Conservation (phyloP, 1,140 invertebrate species). For the Anoplophora glabripennis region DNA sequence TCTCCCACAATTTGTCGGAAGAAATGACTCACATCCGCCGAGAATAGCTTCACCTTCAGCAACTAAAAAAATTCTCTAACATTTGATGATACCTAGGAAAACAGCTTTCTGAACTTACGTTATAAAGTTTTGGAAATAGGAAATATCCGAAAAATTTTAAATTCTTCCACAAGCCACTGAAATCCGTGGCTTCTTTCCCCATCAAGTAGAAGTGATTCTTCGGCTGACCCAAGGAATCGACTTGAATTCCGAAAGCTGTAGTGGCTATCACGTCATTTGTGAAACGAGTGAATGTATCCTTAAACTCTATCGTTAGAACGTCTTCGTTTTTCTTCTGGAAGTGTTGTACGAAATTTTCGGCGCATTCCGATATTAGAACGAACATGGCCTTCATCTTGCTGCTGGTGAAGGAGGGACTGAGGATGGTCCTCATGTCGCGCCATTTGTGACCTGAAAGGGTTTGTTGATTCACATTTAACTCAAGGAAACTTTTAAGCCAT, state of each 20-base stretch:
- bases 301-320: conserved; percentile 29
- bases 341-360: conserved; percentile 38
- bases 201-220: conserved; percentile 47
- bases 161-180: conserved; percentile 17
- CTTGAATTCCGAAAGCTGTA: conserved; percentile 47
- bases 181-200: conserved; percentile 40
- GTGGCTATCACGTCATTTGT: conserved; percentile 51
- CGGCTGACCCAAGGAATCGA: conserved; percentile 44
- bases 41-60: conserved; percentile 18
- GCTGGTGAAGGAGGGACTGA: conserved; percentile 49
- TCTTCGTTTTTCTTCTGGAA: conserved; percentile 31
- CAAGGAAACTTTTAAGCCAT: no score
- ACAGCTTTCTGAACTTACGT: neutral
- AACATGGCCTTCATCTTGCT: conserved; percentile 48
- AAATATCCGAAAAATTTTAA: conserved; percentile 8
- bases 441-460: conserved; percentile 44
- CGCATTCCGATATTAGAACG: conserved; percentile 36
- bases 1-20: conserved; percentile 30
- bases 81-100: no score
- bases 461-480: no score
- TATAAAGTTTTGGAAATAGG: conserved; percentile 1
- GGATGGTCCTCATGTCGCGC: conserved; percentile 45
- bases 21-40: conserved; percentile 25
- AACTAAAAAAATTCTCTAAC: conserved; percentile 12
- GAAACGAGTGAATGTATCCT: conserved; percentile 32